Evolutionary conservation across 2,888 invertebrate genomes (phyloP).

Genomic region (Cryptosula pallasiana): DNA sequence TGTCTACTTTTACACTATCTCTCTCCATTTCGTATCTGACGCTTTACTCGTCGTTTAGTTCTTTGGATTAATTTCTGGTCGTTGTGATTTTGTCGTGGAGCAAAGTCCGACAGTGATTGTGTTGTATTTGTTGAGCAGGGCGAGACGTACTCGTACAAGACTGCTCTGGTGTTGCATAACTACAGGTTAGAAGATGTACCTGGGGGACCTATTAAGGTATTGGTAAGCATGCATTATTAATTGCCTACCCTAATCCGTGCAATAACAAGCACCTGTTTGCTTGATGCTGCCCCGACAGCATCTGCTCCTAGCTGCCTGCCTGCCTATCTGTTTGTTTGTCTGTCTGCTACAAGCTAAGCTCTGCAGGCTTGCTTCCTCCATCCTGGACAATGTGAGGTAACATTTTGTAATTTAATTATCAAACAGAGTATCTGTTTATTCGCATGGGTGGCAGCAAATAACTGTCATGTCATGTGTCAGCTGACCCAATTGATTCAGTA

Average conservation of each 20-base stretch:
- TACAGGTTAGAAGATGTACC: constrained; percentile 74
- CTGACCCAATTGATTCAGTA: no score
- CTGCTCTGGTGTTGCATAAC: constrained; percentile 75
- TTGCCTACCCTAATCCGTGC: not conserved
- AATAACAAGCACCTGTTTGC: not conserved
- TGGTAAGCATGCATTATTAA: constrained; percentile 1
- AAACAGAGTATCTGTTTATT: not conserved
- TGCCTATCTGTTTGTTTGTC: no score
- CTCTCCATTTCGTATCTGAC: no score
- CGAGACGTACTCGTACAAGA: constrained; percentile 85
- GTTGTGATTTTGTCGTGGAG: no score
- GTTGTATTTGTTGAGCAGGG: no score
- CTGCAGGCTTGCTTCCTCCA: not conserved
- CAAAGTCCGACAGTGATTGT: no score
- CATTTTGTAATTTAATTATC: no score
- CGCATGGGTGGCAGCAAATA: no score
- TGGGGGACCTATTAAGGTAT: constrained; percentile 21
- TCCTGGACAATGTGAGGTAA: not conserved
- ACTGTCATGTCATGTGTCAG: no score
- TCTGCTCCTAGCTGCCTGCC: not conserved
- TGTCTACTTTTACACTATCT: no score
- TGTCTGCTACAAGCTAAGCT: not conserved
- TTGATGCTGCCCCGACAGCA: not conserved
- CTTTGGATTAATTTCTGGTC: no score
- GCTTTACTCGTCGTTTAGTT: no score